Percentiles rank a stretch among this genome's conserved stretches.
phyloP scores from a whole-genome alignment of 2,113 vertebrate genomes.

The Arenaria interpres region DNA sequence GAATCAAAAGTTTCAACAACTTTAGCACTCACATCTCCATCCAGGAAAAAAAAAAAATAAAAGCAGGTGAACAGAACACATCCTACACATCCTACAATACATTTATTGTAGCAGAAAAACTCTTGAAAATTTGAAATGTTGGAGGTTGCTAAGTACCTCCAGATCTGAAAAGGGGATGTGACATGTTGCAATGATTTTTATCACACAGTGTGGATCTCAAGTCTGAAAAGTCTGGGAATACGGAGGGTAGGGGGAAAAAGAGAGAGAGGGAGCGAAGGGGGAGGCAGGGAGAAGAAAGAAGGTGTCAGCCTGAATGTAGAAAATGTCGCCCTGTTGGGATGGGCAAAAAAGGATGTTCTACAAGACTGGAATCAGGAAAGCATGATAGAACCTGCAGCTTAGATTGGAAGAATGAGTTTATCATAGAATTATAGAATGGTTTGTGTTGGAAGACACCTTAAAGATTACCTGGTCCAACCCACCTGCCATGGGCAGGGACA shows the following conservation, averaged over 20 bases:
- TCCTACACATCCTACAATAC: too few species aligned
- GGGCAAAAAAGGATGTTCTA: not conserved
- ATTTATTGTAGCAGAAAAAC: not conserved
- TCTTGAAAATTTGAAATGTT: not conserved
- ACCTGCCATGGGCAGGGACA: too few species aligned
- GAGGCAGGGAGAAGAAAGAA: not conserved
- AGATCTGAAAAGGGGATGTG: not conserved
- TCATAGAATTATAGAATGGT: too few species aligned
- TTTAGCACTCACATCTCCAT: not conserved
- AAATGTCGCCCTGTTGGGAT: not conserved
- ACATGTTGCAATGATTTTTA: not conserved
- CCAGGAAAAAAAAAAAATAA: not conserved
- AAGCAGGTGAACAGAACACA: not conserved
- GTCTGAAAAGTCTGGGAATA: not conserved
- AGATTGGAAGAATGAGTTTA: not conserved
- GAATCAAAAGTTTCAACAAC: not conserved
- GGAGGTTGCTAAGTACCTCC: not conserved
- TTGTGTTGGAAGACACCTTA: too few species aligned
- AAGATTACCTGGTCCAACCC: too few species aligned
- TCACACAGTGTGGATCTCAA: not conserved
- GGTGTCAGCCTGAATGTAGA: not conserved
- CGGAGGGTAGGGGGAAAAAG: accelerated
- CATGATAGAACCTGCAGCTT: not conserved
- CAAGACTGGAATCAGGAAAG: not conserved
- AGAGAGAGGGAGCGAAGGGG: not conserved